Conservation (phyloP, 2,113 vertebrate species). For the Oncorhynchus gorbuscha region DNA sequence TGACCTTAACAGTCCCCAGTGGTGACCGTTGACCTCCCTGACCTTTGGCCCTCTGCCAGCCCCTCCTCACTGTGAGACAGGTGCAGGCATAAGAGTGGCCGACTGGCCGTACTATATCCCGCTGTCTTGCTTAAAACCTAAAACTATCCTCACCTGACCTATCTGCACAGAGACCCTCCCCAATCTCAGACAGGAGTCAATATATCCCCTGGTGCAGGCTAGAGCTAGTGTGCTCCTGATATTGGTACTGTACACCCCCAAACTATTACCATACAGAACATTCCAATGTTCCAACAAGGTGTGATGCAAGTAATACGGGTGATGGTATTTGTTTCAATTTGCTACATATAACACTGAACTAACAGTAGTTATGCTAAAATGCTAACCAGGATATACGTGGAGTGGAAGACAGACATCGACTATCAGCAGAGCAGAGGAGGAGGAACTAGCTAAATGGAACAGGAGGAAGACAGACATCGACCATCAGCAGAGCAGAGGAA, state of each 20-base stretch:
- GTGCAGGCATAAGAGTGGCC: slow-evolving; percentile 63
- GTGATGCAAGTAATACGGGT: slow-evolving; percentile 29
- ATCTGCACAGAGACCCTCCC: slow-evolving; percentile 23
- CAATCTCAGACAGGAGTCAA: neutral
- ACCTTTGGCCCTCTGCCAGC: slow-evolving; percentile 69
- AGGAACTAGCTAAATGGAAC: slow-evolving; percentile 31
- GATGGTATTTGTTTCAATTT: slow-evolving; percentile 11
- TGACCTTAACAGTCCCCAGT: slow-evolving; percentile 69
- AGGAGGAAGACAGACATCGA: slow-evolving; percentile 20
- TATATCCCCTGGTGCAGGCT: no score
- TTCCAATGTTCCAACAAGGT: no score
- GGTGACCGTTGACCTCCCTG: slow-evolving; percentile 56
- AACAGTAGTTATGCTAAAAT: slow-evolving; percentile 14
- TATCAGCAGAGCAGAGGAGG: neutral
- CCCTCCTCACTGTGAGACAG: slow-evolving; percentile 55
- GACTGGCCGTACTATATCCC: slow-evolving; percentile 32
- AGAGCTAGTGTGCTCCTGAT: no score
- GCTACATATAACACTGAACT: slow-evolving; percentile 6
- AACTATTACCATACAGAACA: no score
- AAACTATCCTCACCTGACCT: slow-evolving; percentile 40
- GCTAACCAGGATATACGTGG: slow-evolving; percentile 10
- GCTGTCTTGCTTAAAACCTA: no score
- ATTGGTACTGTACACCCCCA: no score
- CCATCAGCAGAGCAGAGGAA: neutral
- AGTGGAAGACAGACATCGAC: slow-evolving; percentile 4